Conservation (phyloP, 2,113 vertebrate species). For the Percina caprodes region DNA sequence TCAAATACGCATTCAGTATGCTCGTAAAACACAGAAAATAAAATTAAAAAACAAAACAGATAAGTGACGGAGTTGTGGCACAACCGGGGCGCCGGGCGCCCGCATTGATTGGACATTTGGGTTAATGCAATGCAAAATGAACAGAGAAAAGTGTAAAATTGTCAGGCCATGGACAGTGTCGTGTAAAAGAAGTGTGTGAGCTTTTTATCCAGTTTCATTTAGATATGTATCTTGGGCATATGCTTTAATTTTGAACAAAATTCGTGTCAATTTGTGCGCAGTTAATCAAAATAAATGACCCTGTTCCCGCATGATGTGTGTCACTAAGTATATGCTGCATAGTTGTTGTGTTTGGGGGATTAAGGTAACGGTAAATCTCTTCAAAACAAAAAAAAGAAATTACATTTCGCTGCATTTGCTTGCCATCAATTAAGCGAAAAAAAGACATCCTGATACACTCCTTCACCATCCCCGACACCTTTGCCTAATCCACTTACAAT, state of each 20-base stretch:
- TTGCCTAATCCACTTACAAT: slow-evolving; percentile 86
- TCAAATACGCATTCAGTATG: background rate
- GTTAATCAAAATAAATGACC: background rate
- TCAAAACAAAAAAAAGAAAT: slow-evolving; percentile 50
- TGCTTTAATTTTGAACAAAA: background rate
- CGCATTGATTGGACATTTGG: background rate
- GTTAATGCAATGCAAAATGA: background rate
- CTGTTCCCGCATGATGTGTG: background rate
- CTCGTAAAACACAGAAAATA: background rate
- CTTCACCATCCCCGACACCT: slow-evolving; percentile 74
- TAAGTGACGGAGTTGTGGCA: background rate
- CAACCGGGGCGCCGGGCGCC: no score
- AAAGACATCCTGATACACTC: slow-evolving; percentile 70
- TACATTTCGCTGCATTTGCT: slow-evolving; percentile 41
- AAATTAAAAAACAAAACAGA: background rate
- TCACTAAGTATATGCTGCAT: slow-evolving; percentile 14
- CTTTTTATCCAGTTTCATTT: background rate
- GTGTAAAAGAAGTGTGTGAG: background rate
- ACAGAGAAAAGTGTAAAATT: background rate
- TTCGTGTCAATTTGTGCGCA: background rate
- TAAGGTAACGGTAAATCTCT: slow-evolving; percentile 49
- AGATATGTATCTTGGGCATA: background rate
- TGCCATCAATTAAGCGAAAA: slow-evolving; percentile 55
- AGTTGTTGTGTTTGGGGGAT: slow-evolving; percentile 28
- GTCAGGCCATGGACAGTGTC: background rate